Percentiles rank a stretch among this genome's conserved stretches.
phyloP scores from a whole-genome alignment of 2,113 vertebrate genomes.

The Formicarius rufipectus region DNA sequence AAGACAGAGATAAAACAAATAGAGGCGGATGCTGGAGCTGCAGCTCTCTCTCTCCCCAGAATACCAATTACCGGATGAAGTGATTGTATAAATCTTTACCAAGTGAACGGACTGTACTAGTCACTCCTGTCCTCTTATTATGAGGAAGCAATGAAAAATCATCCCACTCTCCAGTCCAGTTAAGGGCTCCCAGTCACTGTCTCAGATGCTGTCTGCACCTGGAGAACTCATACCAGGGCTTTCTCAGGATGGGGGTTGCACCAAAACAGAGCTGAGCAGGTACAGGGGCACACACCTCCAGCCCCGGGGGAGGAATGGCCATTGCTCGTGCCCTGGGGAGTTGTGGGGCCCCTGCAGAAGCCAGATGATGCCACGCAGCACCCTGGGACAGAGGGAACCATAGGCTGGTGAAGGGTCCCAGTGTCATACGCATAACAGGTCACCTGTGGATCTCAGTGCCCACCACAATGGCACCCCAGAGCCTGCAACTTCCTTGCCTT shows the following conservation, averaged over 20 bases:
- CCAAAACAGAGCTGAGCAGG: background rate
- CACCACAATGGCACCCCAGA: fast-evolving
- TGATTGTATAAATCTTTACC: constrained; percentile 55
- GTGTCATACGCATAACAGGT: fast-evolving
- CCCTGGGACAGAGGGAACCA: fast-evolving
- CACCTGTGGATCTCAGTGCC: fast-evolving
- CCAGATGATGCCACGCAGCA: background rate
- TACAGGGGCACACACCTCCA: background rate
- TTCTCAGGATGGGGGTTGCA: background rate
- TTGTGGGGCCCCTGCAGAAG: background rate
- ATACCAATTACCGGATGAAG: constrained; percentile 73
- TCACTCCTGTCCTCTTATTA: constrained; percentile 59
- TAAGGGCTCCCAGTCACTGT: background rate
- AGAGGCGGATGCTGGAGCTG: constrained; percentile 64
- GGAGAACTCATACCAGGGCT: fast-evolving
- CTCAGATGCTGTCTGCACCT: background rate
- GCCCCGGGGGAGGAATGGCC: background rate
- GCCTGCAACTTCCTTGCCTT: background rate
- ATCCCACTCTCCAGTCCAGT: background rate
- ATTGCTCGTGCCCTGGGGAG: fast-evolving
- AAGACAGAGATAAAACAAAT: constrained; percentile 75
- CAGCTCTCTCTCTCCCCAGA: constrained; percentile 54
- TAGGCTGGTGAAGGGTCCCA: fast-evolving
- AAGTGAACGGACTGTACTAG: constrained; percentile 50
- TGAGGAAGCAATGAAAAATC: constrained; percentile 30